These are phyloP conservation scores for Labia minor DNA, from an alignment of 2,888 invertebrate species.

Conservation along the genomic window DNA sequence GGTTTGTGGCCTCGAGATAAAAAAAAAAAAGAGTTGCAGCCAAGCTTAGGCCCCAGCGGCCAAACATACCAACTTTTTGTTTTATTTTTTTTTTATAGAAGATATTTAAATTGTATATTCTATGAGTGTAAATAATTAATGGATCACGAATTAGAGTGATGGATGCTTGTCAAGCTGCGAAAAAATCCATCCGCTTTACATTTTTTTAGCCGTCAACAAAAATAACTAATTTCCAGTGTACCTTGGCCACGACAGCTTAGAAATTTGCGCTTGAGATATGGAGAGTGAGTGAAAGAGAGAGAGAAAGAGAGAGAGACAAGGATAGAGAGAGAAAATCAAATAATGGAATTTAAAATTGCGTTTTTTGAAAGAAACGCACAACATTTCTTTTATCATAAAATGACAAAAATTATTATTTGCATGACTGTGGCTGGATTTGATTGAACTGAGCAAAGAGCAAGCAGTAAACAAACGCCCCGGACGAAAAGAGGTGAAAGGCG, in stretches of 20 bases:
- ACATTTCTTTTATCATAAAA: slow-evolving; percentile 1
- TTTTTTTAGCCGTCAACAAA: slow-evolving; percentile 13
- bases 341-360: slow-evolving; percentile 6
- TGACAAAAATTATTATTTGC: slow-evolving; percentile 13
- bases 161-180: slow-evolving; percentile 5
- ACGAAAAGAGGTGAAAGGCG: background rate
- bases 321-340: background rate
- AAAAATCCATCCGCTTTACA: slow-evolving; percentile 13
- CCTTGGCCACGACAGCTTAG: slow-evolving; percentile 8
- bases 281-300: background rate
- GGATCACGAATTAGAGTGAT: slow-evolving; percentile 13
- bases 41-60: background rate
- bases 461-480: background rate
- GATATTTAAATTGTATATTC: slow-evolving; percentile 13
- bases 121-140: slow-evolving; percentile 13
- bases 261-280: slow-evolving; percentile 7
- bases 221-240: slow-evolving; percentile 5
- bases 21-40: background rate
- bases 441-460: slow-evolving; percentile 7
- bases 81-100: background rate
- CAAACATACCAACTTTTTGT: background rate
- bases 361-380: background rate
- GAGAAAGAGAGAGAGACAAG: background rate
- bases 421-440: background rate
- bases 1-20: background rate